Evolutionary conservation across 2,113 vertebrate genomes (phyloP).

Genomic region (Callospermophilus lateralis): DNA sequence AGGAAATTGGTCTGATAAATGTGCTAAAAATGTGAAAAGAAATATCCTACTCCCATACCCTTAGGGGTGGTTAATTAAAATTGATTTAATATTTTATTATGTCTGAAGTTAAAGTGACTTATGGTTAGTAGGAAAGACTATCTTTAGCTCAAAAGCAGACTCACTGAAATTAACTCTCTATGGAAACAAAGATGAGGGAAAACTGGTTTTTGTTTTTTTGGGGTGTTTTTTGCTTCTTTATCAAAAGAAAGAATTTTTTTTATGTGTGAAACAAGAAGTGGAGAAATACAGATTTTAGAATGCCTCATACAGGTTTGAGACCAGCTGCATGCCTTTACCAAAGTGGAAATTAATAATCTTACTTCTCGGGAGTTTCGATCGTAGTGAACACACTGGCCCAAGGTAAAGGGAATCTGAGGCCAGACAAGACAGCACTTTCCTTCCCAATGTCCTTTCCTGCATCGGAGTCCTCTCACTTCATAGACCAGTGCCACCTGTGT

Average conservation of each 20-base stretch:
- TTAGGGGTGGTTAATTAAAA: conserved; percentile 57
- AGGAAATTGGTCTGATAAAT: conserved; percentile 1
- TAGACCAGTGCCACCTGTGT: not conserved
- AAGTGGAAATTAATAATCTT: not conserved
- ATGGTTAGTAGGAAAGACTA: not conserved
- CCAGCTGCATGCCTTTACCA: not conserved
- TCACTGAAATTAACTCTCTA: not conserved
- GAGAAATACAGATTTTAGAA: not conserved
- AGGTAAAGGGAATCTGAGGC: not conserved
- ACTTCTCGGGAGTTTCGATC: not conserved
- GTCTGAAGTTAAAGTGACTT: conserved; percentile 46
- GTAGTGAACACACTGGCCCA: not conserved
- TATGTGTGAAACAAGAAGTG: not conserved
- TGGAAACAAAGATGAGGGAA: not conserved
- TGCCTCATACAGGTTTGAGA: not conserved
- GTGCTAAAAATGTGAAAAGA: conserved; percentile 39
- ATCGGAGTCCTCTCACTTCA: not conserved
- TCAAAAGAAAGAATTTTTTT: not conserved
- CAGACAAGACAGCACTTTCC: not conserved
- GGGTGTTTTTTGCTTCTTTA: not conserved
- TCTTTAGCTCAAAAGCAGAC: conserved; percentile 9
- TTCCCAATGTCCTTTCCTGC: not conserved
- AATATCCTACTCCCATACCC: not conserved
- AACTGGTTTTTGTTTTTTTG: not conserved
- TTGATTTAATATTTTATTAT: conserved; percentile 69